A percentile compares a stretch with the other conserved stretches of the same genome.
Evolutionary conservation across 2,113 vertebrate species (phyloP).

Genomic region (Grallaria varia): DNA sequence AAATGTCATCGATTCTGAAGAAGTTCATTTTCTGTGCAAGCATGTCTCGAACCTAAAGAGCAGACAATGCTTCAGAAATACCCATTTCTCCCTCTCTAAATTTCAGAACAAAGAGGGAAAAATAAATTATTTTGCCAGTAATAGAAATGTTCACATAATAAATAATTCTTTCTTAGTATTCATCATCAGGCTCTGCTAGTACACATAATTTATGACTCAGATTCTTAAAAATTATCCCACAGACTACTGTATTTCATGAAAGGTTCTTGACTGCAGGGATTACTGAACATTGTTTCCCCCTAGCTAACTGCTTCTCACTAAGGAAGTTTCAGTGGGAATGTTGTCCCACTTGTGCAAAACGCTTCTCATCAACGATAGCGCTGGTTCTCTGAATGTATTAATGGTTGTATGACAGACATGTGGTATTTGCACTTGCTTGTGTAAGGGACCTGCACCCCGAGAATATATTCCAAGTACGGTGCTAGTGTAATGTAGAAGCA

Average conservation of each 20-base stretch:
- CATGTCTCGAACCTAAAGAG: neutral
- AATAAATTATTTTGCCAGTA: neutral
- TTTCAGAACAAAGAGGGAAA: neutral
- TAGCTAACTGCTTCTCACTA: neutral
- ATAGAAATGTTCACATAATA: neutral
- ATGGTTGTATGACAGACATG: neutral
- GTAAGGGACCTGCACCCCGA: neutral
- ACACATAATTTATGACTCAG: neutral
- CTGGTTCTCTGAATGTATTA: neutral
- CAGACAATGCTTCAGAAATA: neutral
- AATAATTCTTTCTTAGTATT: neutral
- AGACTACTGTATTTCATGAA: neutral
- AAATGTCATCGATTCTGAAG: neutral
- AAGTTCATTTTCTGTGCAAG: neutral
- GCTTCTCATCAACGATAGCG: neutral
- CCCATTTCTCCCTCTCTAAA: neutral
- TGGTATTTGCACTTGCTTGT: neutral
- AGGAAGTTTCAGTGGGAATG: neutral
- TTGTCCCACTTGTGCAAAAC: neutral
- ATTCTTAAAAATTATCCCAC: neutral
- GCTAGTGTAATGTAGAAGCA: neutral
- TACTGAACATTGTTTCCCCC: neutral
- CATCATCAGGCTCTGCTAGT: neutral
- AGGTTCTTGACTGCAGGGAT: neutral
- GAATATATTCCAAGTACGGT: neutral